A percentile compares a stretch with the other conserved stretches of the same genome.
Conservation (phyloP, 2,113 vertebrate genomes). For the Onychostruthus taczanowskii region DNA sequence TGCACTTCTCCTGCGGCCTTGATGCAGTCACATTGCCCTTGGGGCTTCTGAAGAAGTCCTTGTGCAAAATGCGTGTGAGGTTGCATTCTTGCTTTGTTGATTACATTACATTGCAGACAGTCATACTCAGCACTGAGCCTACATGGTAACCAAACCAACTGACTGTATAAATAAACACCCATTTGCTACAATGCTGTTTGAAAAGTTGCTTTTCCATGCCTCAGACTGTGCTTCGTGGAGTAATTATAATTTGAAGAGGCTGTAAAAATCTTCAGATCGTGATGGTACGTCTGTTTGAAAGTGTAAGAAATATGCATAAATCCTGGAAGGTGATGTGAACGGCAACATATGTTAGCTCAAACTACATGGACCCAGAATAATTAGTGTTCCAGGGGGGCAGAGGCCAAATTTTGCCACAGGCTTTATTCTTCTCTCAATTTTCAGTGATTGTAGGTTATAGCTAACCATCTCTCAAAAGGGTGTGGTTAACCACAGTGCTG, state of each 20-base stretch:
- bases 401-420: constrained; percentile 52
- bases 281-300: background rate
- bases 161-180: background rate
- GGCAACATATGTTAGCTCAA: background rate
- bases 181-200: background rate
- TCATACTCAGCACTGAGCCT: background rate
- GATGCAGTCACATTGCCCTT: background rate
- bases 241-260: background rate
- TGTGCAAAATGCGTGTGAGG: background rate
- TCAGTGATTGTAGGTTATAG: constrained; percentile 55
- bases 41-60: background rate
- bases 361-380: background rate
- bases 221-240: background rate
- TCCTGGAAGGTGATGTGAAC: background rate
- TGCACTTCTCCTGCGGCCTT: background rate
- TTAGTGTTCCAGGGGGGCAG: constrained; percentile 44
- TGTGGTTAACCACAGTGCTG: constrained; percentile 58
- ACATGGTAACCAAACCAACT: background rate
- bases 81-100: background rate
- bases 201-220: background rate
- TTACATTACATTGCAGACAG: background rate
- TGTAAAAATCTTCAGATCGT: background rate
- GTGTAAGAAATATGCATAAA: background rate
- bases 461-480: constrained; percentile 54
- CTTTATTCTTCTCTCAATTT: constrained; percentile 48